phyloP scores from a whole-genome alignment of 2,888 invertebrate genomes.

The Maniola hyperantus region DNA sequence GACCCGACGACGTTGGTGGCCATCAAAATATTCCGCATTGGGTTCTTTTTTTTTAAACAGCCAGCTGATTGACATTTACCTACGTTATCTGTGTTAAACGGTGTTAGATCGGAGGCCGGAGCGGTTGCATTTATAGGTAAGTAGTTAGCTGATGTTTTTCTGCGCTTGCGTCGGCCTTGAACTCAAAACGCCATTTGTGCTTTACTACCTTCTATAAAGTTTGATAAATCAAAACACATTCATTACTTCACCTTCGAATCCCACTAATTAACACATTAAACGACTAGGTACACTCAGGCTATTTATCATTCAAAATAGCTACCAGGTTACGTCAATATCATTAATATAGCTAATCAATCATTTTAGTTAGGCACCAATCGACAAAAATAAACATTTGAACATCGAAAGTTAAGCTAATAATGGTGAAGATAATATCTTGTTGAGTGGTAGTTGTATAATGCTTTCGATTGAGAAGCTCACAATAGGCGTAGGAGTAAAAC shows the following conservation, averaged over 20 bases:
- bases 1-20: slow-evolving; percentile 18
- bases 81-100: slow-evolving; percentile 11
- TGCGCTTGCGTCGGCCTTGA: neutral
- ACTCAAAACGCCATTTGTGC: neutral
- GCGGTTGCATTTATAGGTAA: neutral
- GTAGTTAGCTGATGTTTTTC: neutral
- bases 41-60: slow-evolving; percentile 3
- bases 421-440: slow-evolving; percentile 71
- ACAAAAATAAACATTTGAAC: slow-evolving; percentile 46
- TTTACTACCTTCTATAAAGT: slow-evolving; percentile 2
- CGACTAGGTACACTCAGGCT: slow-evolving; percentile 15
- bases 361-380: slow-evolving; percentile 44
- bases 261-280: slow-evolving; percentile 17
- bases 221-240: slow-evolving; percentile 3
- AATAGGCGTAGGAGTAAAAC: slow-evolving; percentile 78
- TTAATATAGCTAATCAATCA: slow-evolving; percentile 65
- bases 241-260: neutral
- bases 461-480: slow-evolving; percentile 63
- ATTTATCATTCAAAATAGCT: slow-evolving; percentile 45
- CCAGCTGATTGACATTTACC: slow-evolving; percentile 18
- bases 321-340: slow-evolving; percentile 56
- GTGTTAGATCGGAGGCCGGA: neutral
- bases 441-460: slow-evolving; percentile 60
- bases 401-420: slow-evolving; percentile 65
- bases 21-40: slow-evolving; percentile 7